Base-by-base conservation (phyloP, 2,797 vertebrate genomes). In the Oryzias sinensis region DNA sequence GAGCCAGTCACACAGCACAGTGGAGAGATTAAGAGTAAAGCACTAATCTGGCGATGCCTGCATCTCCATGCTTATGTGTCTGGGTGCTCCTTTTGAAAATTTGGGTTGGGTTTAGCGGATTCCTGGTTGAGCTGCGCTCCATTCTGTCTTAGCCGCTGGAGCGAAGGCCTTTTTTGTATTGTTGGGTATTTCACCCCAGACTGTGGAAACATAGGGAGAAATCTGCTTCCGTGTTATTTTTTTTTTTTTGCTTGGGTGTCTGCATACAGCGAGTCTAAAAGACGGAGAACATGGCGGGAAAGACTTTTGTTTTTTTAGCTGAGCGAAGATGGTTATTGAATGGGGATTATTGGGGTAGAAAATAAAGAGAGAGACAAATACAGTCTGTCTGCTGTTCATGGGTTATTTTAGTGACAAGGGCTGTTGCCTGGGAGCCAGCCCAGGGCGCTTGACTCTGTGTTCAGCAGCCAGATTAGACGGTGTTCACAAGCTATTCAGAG, bases 11-110 rank as follows among this genome's bases (percentile, higher is more conserved):
- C 76, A 57, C 59, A 78, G 79, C 76, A 69, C 80, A 77, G 79
- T 77, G 6, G 25, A 79, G 80, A 87, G 89, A 90, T 89, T 87
- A 88, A 79, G 84, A 85, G 79, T 76, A 82, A 85, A 84, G 69
- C 87, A 71, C 84, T 88, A 88, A 89, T 88, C 85, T 87, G 77
- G 79, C 70, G 40, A 41, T 56, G 78, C 65, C 65, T 73, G 72
- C 67, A 54, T 77, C 49, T 4, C 47, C 76, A 73, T 74, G 74
- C 76, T 62, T 77, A 76, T 83, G 64, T 68, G 71, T 68, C 49
- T 74, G 57, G 57, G 70, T 61, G 59, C 58, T 68, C 17, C 40
- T 66, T 83, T 56, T 75, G 9, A 74, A 61, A 81, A 72, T 56
- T 70, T 79, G 78, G 70, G 78, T 63, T 70, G 77, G 68, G 75